phyloP scores from a whole-genome alignment of 1,140 invertebrate species.

The Diachasma alloeum region DNA sequence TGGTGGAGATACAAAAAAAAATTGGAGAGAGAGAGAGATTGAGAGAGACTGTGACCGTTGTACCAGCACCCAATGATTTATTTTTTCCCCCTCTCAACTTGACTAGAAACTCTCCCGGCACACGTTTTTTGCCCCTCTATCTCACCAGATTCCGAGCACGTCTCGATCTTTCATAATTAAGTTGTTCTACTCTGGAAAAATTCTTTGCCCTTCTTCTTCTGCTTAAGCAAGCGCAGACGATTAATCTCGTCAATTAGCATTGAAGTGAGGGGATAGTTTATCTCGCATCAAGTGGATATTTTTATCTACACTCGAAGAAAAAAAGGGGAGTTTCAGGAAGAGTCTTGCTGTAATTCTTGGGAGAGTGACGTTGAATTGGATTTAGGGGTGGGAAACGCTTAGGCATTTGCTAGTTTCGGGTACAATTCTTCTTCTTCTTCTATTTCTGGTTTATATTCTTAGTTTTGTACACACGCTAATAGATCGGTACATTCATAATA shows the following conservation, averaged over 20 bases:
- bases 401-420: too few relatives aligned
- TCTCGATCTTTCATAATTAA: slow-evolving; percentile 19
- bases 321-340: too few relatives aligned
- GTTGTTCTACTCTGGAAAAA: background rate
- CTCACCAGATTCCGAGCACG: slow-evolving; percentile 9
- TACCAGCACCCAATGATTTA: background rate
- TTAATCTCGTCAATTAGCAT: background rate
- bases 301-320: background rate
- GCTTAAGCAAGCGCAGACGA: background rate
- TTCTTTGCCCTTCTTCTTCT: background rate
- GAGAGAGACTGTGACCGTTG: background rate
- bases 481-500: too few relatives aligned
- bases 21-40: background rate
- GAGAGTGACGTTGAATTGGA: too few relatives aligned
- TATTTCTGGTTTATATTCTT: too few relatives aligned
- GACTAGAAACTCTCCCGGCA: background rate
- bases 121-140: background rate
- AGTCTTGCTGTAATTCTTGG: too few relatives aligned
- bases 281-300: background rate
- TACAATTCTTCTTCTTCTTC: too few relatives aligned
- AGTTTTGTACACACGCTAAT: too few relatives aligned
- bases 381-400: too few relatives aligned
- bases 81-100: background rate
- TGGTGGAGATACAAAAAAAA: background rate
- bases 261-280: background rate